These are phyloP conservation scores for Machaerirhynchus nigripectus DNA, from an alignment of 2,113 vertebrate species.

Conservation along the genomic window DNA sequence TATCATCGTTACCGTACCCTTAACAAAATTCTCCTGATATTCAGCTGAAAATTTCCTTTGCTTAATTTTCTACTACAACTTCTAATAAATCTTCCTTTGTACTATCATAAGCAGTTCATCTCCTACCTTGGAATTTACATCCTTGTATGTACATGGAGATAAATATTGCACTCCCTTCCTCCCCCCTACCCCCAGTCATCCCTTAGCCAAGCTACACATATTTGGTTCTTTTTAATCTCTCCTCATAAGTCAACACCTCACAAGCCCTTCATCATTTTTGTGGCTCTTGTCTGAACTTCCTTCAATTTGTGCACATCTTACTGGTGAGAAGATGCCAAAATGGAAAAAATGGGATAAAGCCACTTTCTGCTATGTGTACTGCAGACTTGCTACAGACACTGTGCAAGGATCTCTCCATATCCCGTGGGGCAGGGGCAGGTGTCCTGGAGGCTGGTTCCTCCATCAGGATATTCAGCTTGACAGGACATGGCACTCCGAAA, in stretches of 20 bases:
- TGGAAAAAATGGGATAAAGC: not conserved
- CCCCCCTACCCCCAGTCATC: not conserved
- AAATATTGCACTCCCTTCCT: not conserved
- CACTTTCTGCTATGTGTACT: fast-evolving
- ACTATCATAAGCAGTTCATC: slow-evolving; percentile 38
- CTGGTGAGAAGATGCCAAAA: not conserved
- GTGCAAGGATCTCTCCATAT: not conserved
- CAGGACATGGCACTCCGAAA: not conserved
- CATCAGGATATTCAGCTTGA: not conserved
- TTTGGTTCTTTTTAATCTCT: slow-evolving; percentile 49
- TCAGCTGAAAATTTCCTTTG: slow-evolving; percentile 41
- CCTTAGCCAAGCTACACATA: slow-evolving; percentile 3
- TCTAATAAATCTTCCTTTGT: slow-evolving; percentile 63
- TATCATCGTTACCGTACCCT: not conserved
- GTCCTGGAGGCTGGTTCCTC: not conserved
- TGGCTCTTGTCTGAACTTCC: slow-evolving; percentile 9
- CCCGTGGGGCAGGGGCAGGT: not conserved
- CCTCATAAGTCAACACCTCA: slow-evolving; percentile 12
- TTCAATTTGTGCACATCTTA: not conserved
- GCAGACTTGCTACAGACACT: not conserved
- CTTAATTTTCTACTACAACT: slow-evolving; percentile 46
- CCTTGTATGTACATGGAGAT: slow-evolving; percentile 43
- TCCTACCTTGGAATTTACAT: slow-evolving; percentile 43
- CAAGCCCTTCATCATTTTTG: slow-evolving; percentile 38
- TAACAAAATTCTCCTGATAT: slow-evolving; percentile 33